Evolutionary conservation across 2,888 invertebrate genomes (phyloP).

Genomic region (Harpalus rubripes): DNA sequence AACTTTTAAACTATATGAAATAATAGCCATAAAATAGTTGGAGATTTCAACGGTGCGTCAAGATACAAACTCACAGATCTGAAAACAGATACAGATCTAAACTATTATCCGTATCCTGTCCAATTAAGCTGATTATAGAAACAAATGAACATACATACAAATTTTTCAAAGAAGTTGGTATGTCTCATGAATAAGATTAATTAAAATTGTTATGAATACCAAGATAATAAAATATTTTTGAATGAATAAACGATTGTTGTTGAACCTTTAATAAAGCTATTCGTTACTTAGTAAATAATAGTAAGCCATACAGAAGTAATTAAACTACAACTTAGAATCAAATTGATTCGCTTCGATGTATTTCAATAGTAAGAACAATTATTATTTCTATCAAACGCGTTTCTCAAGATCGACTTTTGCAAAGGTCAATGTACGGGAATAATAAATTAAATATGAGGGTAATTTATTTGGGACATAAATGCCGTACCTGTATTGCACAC

Average conservation of each 20-base stretch:
- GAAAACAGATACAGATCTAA: constrained; percentile 50
- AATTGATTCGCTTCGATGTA: too few species aligned
- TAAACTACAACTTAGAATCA: too few species aligned
- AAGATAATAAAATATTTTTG: constrained; percentile 20
- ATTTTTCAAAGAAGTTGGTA: constrained; percentile 45
- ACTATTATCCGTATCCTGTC: constrained; percentile 53
- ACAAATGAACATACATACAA: constrained; percentile 48
- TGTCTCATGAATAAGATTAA: constrained; percentile 23
- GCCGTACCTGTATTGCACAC: constrained; percentile 56
- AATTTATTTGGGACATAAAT: constrained; percentile 60
- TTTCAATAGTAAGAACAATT: too few species aligned
- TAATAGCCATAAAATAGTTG: constrained; percentile 9
- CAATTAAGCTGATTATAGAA: constrained; percentile 49
- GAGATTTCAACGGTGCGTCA: constrained; percentile 45
- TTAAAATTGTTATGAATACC: constrained; percentile 28
- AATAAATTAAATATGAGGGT: constrained; percentile 65
- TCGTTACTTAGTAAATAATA: not conserved
- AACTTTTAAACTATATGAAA: constrained; percentile 15
- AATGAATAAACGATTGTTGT: not conserved
- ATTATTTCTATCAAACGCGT: too few species aligned
- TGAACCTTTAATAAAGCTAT: not conserved
- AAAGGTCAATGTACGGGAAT: constrained; percentile 5
- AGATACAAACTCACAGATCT: constrained; percentile 33
- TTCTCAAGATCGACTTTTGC: too few species aligned
- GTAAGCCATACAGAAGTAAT: not conserved